These are phyloP conservation scores for Carterocephalus palaemon DNA, from an alignment of 2,888 invertebrate species.

Conservation along the genomic window DNA sequence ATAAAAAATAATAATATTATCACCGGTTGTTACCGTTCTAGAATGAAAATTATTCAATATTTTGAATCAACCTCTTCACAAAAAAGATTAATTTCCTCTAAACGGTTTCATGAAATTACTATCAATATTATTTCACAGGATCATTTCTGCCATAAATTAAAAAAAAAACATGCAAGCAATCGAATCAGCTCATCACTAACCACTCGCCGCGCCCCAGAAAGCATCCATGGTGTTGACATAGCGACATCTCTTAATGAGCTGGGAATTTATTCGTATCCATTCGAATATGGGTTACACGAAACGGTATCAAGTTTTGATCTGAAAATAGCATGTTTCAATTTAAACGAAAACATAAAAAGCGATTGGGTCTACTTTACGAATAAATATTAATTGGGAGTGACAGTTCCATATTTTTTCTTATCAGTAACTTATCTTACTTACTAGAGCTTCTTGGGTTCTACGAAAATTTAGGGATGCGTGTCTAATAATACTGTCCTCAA, in stretches of 20 bases:
- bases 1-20: too few species aligned
- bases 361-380: neutral
- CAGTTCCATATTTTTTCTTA: too few species aligned
- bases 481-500: too few species aligned
- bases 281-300: conserved; percentile 1
- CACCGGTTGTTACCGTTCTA: too few species aligned
- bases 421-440: too few species aligned
- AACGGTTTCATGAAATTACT: conserved; percentile 4
- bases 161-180: conserved; percentile 11
- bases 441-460: too few species aligned
- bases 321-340: conserved; percentile 4
- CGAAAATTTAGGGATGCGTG: too few species aligned
- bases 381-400: too few species aligned
- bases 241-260: conserved; percentile 14
- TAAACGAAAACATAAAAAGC: neutral
- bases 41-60: too few species aligned
- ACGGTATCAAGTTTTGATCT: conserved; percentile 1
- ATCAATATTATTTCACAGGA: conserved; percentile 5
- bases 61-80: too few species aligned
- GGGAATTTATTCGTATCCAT: conserved; percentile 17
- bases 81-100: neutral
- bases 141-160: conserved; percentile 16
- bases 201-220: conserved; percentile 20
- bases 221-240: conserved; percentile 20
- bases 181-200: conserved; percentile 14